A percentile compares a stretch with the other conserved stretches of the same genome.
Conservation (phyloP, 2,797 vertebrate species). For the Amazona finschi region DNA sequence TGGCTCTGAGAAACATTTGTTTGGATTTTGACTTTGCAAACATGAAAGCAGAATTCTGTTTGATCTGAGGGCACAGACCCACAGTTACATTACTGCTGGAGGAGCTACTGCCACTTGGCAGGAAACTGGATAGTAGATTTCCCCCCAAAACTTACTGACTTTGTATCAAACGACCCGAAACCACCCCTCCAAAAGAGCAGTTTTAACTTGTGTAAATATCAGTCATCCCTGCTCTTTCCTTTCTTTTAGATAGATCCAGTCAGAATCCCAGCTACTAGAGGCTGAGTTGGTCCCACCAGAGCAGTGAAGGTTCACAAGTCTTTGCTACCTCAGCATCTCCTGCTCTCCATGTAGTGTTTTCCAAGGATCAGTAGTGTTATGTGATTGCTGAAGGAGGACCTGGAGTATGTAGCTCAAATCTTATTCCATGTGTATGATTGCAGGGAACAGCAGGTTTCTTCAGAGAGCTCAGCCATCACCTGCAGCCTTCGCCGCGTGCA, state of each 20-base stretch:
- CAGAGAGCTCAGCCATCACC: slow-evolving; percentile 75
- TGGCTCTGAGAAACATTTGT: background rate
- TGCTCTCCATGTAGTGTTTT: background rate
- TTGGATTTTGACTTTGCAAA: background rate
- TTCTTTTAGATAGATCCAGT: background rate
- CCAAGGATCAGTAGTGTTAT: rapidly evolving
- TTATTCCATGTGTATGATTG: background rate
- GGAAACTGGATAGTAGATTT: background rate
- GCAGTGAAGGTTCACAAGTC: background rate
- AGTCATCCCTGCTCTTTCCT: background rate
- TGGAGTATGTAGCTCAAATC: background rate
- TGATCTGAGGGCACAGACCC: background rate
- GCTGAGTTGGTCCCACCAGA: background rate
- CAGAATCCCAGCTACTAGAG: background rate
- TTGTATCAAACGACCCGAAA: background rate
- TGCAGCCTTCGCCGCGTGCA: slow-evolving; percentile 85
- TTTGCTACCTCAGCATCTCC: background rate
- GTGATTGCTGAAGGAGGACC: background rate
- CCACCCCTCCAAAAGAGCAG: background rate
- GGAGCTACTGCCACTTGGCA: background rate
- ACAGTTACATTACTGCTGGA: background rate
- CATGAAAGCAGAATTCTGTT: background rate
- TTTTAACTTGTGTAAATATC: background rate
- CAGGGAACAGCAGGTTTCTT: slow-evolving; percentile 83
- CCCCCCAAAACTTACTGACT: background rate